Base-by-base conservation (phyloP, 1,140 invertebrate species). In the Lepidurus couesii region DNA sequence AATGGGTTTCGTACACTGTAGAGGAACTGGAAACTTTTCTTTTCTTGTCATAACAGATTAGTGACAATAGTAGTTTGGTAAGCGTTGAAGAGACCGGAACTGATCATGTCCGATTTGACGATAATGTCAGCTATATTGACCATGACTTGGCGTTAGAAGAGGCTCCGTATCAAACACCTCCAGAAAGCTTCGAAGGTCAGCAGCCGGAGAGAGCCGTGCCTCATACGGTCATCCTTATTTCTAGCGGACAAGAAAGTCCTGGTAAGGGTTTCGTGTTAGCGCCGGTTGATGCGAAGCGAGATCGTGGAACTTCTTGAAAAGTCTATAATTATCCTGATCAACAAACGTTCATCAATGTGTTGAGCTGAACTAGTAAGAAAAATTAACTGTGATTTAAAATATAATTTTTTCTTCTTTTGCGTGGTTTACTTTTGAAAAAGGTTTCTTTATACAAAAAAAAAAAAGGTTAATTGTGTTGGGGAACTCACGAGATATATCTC, bases 1-100 rank as follows among this genome's bases (percentile, higher is more conserved):
- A 34, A 34, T 4, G 34, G 3, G 34, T 34, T 34, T 34, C 4
- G 34, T 34, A 34, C 34, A 34, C 34, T 4, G 34, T 34, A 34
- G 34, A 34, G 34, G 34, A 34, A 34, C 34, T 34, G 34, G 13
- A 13, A 24, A 75, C 24, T 1, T 65, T 84, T 26, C 83, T 83
- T 0, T 84, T 83, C 1, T 78, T 83, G 10, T 84, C 84, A 79
- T 82, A 84, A 44, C 85, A 86, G 47, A 84, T 82, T 2, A 86
- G 85, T 53, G 86, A 87, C 45, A 85, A 84, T 0, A 84, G 83
- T 75, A 87, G 83, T 78, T 85, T 85, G 82, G 84, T 83, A 7
- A 83, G 84, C 16, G 85, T 84, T 6, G 90, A 90, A 79, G 90
- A 90, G 75, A 87, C 87, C 75, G 86, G 85, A 7, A 90, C 89